phyloP scores from a whole-genome alignment of 2,797 vertebrate species.

The Pangasius krempfi region DNA sequence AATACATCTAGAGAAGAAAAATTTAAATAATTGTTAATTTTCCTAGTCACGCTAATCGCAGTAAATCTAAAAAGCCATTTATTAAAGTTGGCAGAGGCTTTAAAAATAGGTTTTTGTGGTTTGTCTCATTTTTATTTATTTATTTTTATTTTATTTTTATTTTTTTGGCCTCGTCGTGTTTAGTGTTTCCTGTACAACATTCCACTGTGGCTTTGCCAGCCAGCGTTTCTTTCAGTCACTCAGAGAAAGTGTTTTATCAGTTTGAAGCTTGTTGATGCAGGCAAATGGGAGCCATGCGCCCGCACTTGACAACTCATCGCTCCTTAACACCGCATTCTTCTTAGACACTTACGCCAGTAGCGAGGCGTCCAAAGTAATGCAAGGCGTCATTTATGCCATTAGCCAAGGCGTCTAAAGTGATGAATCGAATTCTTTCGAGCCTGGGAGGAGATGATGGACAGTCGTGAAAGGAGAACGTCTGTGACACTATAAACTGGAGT shows the following conservation, averaged over 20 bases:
- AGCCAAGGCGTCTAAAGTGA: slow-evolving; percentile 21
- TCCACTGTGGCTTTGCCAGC: slow-evolving; percentile 5
- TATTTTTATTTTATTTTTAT: neutral
- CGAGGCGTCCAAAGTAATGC: slow-evolving; percentile 15
- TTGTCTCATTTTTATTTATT: neutral
- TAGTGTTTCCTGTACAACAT: slow-evolving; percentile 43
- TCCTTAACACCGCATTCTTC: slow-evolving; percentile 44
- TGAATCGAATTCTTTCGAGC: slow-evolving; percentile 1
- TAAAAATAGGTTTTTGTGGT: neutral
- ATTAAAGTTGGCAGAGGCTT: neutral
- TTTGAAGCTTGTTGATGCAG: slow-evolving; percentile 18
- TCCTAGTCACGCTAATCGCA: neutral
- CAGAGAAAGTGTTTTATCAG: slow-evolving; percentile 20
- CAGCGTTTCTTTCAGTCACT: slow-evolving; percentile 41
- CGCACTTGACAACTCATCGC: slow-evolving; percentile 12
- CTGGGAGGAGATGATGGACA: slow-evolving; percentile 15
- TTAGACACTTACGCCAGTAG: slow-evolving; percentile 26
- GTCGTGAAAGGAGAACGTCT: slow-evolving; percentile 9
- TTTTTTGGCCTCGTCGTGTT: neutral
- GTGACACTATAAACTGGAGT: neutral
- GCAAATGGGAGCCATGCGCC: slow-evolving; percentile 24
- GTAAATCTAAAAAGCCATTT: neutral
- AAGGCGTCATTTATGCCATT: slow-evolving; percentile 3
- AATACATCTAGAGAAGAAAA: no score
- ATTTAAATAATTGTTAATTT: neutral